Conservation (phyloP, 2,888 invertebrate species). For the Coleophora flavipennella region DNA sequence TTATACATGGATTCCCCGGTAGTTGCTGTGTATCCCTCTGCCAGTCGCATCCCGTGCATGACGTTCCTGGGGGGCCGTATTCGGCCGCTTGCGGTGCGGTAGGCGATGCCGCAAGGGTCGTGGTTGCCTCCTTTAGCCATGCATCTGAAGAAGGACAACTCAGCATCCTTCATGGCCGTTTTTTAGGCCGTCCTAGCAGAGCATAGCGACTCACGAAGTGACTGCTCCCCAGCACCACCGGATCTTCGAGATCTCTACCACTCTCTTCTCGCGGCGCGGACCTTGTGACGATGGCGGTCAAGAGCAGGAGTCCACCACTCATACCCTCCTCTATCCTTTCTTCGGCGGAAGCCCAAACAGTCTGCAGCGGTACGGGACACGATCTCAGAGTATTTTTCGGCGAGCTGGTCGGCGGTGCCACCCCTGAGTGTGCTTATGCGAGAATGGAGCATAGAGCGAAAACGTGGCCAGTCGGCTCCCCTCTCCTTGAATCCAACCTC, state of each 20-base stretch:
- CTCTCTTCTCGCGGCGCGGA: slow-evolving; percentile 1
- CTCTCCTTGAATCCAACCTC: not conserved
- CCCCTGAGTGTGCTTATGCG: not conserved
- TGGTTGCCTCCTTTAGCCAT: no score
- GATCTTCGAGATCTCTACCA: slow-evolving; percentile 9
- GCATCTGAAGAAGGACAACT: no score
- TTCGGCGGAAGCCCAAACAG: slow-evolving; percentile 1
- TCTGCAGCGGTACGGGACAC: slow-evolving; percentile 2
- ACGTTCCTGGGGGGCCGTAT: no score
- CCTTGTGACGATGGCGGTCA: slow-evolving; percentile 3
- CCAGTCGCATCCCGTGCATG: no score
- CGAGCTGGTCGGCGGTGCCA: slow-evolving; percentile 1
- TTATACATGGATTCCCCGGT: slow-evolving; percentile 11
- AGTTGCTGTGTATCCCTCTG: slow-evolving; percentile 5
- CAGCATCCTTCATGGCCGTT: no score
- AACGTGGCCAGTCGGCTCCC: not conserved
- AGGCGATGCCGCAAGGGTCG: no score
- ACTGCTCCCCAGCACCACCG: not conserved
- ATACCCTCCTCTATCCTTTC: slow-evolving; percentile 2
- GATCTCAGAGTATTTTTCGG: not conserved
- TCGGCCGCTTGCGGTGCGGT: no score
- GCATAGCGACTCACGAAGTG: not conserved
- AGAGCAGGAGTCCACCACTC: no score
- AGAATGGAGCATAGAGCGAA: not conserved
- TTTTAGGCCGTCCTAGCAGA: not conserved